Evolutionary conservation across 2,888 invertebrate genomes (phyloP), one percentile per base, ranked within the genome.

Genomic region (Conops quadrifasciatus): DNA sequence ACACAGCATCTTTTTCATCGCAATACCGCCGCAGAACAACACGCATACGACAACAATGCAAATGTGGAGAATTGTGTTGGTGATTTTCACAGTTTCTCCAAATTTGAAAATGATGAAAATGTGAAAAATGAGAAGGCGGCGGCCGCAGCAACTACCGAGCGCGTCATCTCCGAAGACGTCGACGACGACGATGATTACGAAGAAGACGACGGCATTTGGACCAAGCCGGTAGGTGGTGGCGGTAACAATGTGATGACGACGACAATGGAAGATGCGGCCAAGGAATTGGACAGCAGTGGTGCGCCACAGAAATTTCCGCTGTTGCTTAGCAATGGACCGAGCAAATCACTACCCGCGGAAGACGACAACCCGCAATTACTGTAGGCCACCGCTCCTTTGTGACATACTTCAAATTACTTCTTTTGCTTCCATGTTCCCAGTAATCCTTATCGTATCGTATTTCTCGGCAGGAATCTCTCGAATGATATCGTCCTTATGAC

Each of bases 131-230:
- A 73, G 19, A 74, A 73, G 56, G 73, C 74, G 1, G 68, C 67
- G 21, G 69, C 73, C 28, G 76, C 78, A 11, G 75, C 79, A 7
- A 36, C 36, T 9, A 36, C 9, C 9, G 78, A 78, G 0, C 79
- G 76, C 26, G 76, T 78, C 19, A 28, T 81, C 60, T 62, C 80
- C 68, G 73, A 81, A n/a, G 77, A 78, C 65, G 79, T 80, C 62
- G 79, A 79, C 47, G 82, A 83, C 43, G 81, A 77, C 43, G 74
- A 75, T 71, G 82, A 77, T 56, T 36, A 36, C 36, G 76, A 75
- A 69, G 82, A 83, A 72, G 83, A 83, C 65, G 82, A 83, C 66
- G 83, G 83, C 67, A 83, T 83, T 81, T 83, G 83, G 83, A 83
- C 83, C 28, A 83, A 83, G 70, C 82, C 83, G n/a, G 70, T 83